A percentile compares a stretch with the other conserved stretches of the same genome.
phyloP scores from a whole-genome alignment of 1,140 invertebrate species.

The Lepidostoma basale region DNA sequence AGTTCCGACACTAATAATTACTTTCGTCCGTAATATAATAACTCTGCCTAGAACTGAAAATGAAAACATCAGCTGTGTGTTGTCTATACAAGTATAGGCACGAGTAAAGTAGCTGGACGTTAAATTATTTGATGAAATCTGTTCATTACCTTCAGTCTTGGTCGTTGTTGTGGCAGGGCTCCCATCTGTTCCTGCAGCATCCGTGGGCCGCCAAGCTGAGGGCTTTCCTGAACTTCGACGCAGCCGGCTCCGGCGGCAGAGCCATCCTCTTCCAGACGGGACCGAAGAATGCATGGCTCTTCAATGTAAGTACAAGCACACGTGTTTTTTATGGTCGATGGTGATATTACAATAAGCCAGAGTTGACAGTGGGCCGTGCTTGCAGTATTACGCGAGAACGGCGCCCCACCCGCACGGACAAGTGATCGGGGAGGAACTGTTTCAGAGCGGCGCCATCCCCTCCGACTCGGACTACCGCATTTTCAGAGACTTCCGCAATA shows the following conservation, averaged over 20 bases:
- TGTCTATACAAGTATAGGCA: neutral
- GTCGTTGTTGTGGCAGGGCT: neutral
- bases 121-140: neutral
- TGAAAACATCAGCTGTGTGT: neutral
- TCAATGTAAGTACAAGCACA: conserved; percentile 50
- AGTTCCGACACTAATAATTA: neutral
- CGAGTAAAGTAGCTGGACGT: neutral
- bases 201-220: conserved; percentile 69
- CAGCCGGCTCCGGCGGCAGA: conserved; percentile 76
- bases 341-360: neutral
- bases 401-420: conserved; percentile 69
- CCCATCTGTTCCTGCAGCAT: conserved; percentile 80
- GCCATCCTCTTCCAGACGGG: conserved; percentile 77
- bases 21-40: neutral
- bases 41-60: neutral
- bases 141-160: neutral
- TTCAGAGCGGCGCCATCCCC: conserved; percentile 73
- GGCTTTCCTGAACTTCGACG: conserved; percentile 78
- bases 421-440: conserved; percentile 77
- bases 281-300: conserved; percentile 67
- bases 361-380: too few relatives aligned
- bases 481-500: conserved; percentile 70
- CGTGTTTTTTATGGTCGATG: neutral
- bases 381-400: conserved; percentile 66
- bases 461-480: conserved; percentile 83